Evolutionary conservation across 2,797 vertebrate genomes (phyloP).

Genomic region (Tarsius wallacei): DNA sequence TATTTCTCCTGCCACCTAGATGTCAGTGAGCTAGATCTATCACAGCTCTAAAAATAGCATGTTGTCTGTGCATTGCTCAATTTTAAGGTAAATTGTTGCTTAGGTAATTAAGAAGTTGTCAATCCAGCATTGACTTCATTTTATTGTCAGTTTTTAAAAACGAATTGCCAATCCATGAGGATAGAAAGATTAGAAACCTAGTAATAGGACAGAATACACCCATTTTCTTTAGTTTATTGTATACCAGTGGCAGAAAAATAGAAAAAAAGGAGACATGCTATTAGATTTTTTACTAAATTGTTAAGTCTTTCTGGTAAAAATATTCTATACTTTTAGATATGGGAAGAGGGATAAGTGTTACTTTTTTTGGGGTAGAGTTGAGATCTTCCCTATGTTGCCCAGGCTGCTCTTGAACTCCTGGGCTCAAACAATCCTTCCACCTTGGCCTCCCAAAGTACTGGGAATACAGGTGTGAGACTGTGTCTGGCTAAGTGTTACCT

Average conservation of each 20-base stretch:
- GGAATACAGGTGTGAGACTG: no score
- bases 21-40: slow-evolving; percentile 36
- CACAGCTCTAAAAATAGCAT: slow-evolving; percentile 63
- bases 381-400: no score
- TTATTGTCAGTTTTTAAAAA: slow-evolving; percentile 50
- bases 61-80: neutral
- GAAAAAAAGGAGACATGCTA: neutral
- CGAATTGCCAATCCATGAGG: neutral
- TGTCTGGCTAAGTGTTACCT: neutral
- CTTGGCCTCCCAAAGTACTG: no score
- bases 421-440: no score
- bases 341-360: neutral
- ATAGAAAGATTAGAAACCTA: slow-evolving; percentile 39
- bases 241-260: neutral
- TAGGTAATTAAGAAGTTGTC: slow-evolving; percentile 39
- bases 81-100: slow-evolving; percentile 58
- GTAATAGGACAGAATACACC: neutral
- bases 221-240: neutral
- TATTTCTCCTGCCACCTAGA: slow-evolving; percentile 54
- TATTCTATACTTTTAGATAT: neutral
- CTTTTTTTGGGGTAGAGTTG: neutral
- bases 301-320: slow-evolving; percentile 57
- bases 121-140: neutral
- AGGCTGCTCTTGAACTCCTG: no score
- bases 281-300: neutral